phyloP scores from a whole-genome alignment of 2,888 invertebrate genomes.

The Acronicta leporina region DNA sequence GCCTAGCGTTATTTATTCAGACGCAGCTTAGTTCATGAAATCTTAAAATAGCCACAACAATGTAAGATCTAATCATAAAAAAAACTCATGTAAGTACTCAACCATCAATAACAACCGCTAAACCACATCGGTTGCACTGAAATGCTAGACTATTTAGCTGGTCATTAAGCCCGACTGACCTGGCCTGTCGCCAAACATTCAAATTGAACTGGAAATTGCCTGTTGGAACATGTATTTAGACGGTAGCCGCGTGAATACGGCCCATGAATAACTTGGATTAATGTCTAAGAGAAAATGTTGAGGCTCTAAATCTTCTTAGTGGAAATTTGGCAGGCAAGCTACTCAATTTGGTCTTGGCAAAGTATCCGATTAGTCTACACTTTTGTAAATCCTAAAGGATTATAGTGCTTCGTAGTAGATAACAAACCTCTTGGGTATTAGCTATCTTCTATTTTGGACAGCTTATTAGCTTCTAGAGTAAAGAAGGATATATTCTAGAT shows the following conservation, averaged over 20 bases:
- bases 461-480: too few species aligned
- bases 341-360: constrained; percentile 51
- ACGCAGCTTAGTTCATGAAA: too few species aligned
- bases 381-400: constrained; percentile 37
- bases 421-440: constrained; percentile 7
- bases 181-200: constrained; percentile 70
- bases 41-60: background rate
- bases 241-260: constrained; percentile 36
- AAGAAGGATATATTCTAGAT: too few species aligned
- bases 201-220: constrained; percentile 65
- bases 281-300: constrained; percentile 39
- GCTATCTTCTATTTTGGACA: too few species aligned
- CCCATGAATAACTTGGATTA: constrained; percentile 40
- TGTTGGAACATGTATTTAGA: constrained; percentile 56
- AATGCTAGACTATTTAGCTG: constrained; percentile 61
- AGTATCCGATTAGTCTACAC: constrained; percentile 44
- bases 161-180: constrained; percentile 60
- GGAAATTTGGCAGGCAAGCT: constrained; percentile 35
- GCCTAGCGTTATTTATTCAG: background rate
- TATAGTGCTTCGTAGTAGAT: constrained; percentile 16
- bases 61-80: background rate
- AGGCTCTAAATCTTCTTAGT: constrained; percentile 31
- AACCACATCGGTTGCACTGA: constrained; percentile 51
- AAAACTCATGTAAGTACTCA: constrained; percentile 1
- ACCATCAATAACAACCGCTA: constrained; percentile 34